Percentiles rank a stretch among this genome's conserved stretches.
These are phyloP conservation scores for Drosophila tsacasi DNA, from an alignment of 1,140 invertebrate genomes.

Conservation along the genomic window DNA sequence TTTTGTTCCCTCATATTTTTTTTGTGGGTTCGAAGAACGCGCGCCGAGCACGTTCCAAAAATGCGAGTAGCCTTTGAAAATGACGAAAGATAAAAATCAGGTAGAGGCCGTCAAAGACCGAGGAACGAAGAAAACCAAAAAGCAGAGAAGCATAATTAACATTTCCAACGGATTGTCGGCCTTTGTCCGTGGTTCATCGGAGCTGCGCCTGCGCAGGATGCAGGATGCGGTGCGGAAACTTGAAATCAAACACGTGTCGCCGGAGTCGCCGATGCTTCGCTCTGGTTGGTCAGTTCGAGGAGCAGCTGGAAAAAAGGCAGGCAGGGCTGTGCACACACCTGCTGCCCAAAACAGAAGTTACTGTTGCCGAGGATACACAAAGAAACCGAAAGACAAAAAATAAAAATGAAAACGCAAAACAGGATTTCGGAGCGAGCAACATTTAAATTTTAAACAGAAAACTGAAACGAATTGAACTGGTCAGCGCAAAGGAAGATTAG, in stretches of 20 bases:
- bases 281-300: slow-evolving; percentile 68
- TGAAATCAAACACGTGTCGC: slow-evolving; percentile 82
- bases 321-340: slow-evolving; percentile 55
- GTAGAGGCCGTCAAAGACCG: slow-evolving; percentile 60
- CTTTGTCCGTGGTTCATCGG: slow-evolving; percentile 40
- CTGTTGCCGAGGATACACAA: slow-evolving; percentile 56
- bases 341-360: slow-evolving; percentile 74
- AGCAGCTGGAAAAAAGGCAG: slow-evolving; percentile 60
- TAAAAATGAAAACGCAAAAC: slow-evolving; percentile 41
- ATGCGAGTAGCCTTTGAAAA: slow-evolving; percentile 66
- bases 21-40: slow-evolving; percentile 45
- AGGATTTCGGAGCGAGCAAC: slow-evolving; percentile 64
- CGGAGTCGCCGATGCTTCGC: slow-evolving; percentile 43
- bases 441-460: slow-evolving; percentile 72
- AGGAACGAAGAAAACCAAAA: slow-evolving; percentile 33
- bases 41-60: slow-evolving; percentile 81
- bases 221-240: slow-evolving; percentile 72
- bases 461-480: slow-evolving; percentile 20
- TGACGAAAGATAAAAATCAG: slow-evolving; percentile 77
- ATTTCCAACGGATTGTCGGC: slow-evolving; percentile 53
- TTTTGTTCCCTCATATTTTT: slow-evolving; percentile 14
- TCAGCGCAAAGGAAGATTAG: neutral
- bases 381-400: slow-evolving; percentile 4
- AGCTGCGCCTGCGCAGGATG: slow-evolving; percentile 62
- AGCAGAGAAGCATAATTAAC: slow-evolving; percentile 70